Percentiles rank a stretch among this genome's conserved stretches.
These are phyloP conservation scores for Drosophila albomicans DNA, from an alignment of 1,140 invertebrate genomes.

Conservation along the genomic window DNA sequence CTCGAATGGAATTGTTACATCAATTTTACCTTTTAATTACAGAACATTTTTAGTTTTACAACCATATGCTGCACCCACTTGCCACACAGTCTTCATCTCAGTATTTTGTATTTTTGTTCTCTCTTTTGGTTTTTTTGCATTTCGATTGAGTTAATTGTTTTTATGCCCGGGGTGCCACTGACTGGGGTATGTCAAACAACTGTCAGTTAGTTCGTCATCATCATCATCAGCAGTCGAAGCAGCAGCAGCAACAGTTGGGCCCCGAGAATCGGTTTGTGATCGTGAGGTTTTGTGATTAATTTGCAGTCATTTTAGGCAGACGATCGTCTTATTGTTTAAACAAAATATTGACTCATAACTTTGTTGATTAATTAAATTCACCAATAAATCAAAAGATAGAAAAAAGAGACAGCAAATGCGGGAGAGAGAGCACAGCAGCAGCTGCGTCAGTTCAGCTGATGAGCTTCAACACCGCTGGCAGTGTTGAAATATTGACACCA, in stretches of 20 bases:
- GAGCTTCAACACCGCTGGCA: slow-evolving; percentile 79
- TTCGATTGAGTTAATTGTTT: slow-evolving; percentile 81
- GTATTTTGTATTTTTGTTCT: not conserved
- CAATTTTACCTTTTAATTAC: slow-evolving; percentile 81
- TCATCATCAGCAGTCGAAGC: slow-evolving; percentile 45
- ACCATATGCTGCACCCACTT: slow-evolving; percentile 80
- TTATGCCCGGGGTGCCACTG: slow-evolving; percentile 60
- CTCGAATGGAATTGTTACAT: slow-evolving; percentile 66
- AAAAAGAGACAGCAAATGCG: not conserved
- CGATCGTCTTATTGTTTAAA: slow-evolving; percentile 65
- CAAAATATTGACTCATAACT: slow-evolving; percentile 78
- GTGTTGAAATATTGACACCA: slow-evolving; percentile 84
- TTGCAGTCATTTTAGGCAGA: slow-evolving; percentile 68
- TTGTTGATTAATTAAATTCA: slow-evolving; percentile 82
- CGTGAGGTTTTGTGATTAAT: slow-evolving; percentile 70
- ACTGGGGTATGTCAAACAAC: slow-evolving; percentile 82
- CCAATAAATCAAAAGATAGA: slow-evolving; percentile 74
- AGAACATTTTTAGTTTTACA: slow-evolving; percentile 34
- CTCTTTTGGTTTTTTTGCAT: slow-evolving; percentile 58
- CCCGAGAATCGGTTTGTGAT: slow-evolving; percentile 53
- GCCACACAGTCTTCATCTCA: slow-evolving; percentile 43
- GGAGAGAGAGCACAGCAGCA: slow-evolving; percentile 11
- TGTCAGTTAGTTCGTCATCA: slow-evolving; percentile 79
- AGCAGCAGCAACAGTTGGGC: slow-evolving; percentile 22
- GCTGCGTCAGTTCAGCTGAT: slow-evolving; percentile 34